Percentiles rank a stretch among this genome's conserved stretches.
phyloP scores from a whole-genome alignment of 2,113 vertebrate species.

The Elgaria multicarinata region DNA sequence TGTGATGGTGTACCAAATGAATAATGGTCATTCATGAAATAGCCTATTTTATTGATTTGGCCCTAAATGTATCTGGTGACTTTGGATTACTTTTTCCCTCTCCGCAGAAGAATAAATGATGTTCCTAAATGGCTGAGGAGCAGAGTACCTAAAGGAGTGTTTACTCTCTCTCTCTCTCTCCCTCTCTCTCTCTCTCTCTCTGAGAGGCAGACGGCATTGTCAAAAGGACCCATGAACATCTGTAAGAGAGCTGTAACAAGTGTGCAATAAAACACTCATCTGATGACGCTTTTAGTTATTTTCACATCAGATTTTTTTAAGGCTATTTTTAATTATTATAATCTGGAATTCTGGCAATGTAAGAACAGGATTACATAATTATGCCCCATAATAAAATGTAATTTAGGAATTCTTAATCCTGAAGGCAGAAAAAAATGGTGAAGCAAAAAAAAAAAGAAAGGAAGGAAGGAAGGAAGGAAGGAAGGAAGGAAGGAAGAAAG shows the following conservation, averaged over 20 bases:
- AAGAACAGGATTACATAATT: not conserved
- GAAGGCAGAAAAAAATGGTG: constrained; percentile 24
- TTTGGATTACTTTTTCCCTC: not conserved
- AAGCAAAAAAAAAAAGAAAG: constrained; percentile 35
- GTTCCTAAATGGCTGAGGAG: not conserved
- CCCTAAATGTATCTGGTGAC: not conserved
- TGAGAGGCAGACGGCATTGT: no score
- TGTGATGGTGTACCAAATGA: no score
- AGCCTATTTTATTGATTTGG: not conserved
- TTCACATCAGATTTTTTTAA: not conserved
- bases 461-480: no score
- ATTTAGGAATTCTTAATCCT: constrained; percentile 14
- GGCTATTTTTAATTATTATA: not conserved
- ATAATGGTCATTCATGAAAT: not conserved
- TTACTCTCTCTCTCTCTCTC: not conserved
- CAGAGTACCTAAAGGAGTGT: not conserved
- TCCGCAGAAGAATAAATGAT: not conserved
- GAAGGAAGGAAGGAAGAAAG: constrained; percentile 27
- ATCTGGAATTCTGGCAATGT: not conserved
- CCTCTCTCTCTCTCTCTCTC: no score
- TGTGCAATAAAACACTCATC: no score
- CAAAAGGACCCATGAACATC: no score
- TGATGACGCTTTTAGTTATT: no score
- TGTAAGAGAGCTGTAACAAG: no score
- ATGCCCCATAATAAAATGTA: constrained; percentile 5